Base-by-base conservation (phyloP, 2,113 vertebrate species). In the Percina caprodes region DNA sequence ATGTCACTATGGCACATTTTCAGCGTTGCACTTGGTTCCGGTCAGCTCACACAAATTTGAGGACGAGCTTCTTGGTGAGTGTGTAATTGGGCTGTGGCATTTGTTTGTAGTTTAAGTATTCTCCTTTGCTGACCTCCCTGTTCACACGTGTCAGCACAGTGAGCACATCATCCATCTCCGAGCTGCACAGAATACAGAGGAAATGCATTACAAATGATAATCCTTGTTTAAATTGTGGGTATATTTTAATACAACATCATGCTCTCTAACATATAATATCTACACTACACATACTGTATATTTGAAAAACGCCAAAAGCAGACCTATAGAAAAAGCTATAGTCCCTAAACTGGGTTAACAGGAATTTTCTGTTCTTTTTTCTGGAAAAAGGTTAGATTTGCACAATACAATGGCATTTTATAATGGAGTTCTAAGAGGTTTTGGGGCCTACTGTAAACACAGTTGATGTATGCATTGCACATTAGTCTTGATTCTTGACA, bases 31-130 rank as follows among this genome's bases (percentile, higher is more conserved):
- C 21, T 49, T 23, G 0, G 6, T 69, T n/a, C 0, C 21, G 0
- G 55, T 71, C 59, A 2, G 65, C 56, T 87, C 71, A 86, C 7
- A 88, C 30, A 69, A 2, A 83, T 21, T 60, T 90, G 73, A 98
- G 94, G 80, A 96, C 74, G 0, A 98, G 95, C 61, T 92, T 97
- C 91, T 96, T 97, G 45, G 92, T 95, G 59, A 98, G 82, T 0
- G 96, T 97, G 87, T 96, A 96, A 23, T 94, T 96, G 2, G 96
- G 96, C 80, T 97, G 89, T 0, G 97, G 97, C 96, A 98, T 98
- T 88, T 97, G 97, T 51, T 96, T 97, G 46, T 18, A 0, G 0
- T 0, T 0, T 21, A 2, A 1, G 56, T 6, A 89, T 0, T 52
- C 33, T 69, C 92, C 88, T 16, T 69, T 92, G 82, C 97, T 95